Evolutionary conservation across 2,113 vertebrate genomes (phyloP).

Genomic region (Mesoclemmys tuberculata): DNA sequence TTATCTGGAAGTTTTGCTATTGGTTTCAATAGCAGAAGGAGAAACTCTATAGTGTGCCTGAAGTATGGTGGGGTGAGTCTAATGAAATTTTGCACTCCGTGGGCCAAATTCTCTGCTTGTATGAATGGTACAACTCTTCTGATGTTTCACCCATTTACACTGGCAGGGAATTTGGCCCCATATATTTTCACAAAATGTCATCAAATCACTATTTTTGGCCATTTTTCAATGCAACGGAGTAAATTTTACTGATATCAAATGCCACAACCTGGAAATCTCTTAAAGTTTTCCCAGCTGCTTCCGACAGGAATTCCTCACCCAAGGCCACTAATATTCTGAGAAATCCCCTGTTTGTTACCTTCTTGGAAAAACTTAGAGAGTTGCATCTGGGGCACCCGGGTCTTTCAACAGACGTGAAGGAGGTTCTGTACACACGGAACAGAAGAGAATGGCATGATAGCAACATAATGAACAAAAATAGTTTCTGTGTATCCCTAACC

Average conservation of each 20-base stretch:
- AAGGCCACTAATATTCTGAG: not conserved
- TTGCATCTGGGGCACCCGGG: not conserved
- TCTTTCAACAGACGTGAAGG: not conserved
- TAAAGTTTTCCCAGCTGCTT: not conserved
- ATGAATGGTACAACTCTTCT: not conserved
- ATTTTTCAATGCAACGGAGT: not conserved
- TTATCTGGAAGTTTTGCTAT: not conserved
- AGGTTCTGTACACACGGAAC: not conserved
- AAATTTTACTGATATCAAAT: not conserved
- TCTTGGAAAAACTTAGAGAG: not conserved
- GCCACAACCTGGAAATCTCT: not conserved
- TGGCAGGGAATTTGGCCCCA: not conserved
- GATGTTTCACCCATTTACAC: rapidly evolving
- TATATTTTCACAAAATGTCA: not conserved
- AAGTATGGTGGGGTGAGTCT: rapidly evolving
- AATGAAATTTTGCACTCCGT: not conserved
- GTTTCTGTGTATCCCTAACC: not conserved
- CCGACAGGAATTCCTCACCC: not conserved
- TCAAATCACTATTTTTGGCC: rapidly evolving
- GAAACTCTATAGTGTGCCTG: rapidly evolving
- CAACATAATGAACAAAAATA: not conserved
- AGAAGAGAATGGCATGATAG: not conserved
- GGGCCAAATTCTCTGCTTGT: not conserved
- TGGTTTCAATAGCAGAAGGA: not conserved
- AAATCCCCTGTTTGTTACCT: not conserved